phyloP scores from a whole-genome alignment of 2,888 invertebrate species.

The Xanthorhoe designata region DNA sequence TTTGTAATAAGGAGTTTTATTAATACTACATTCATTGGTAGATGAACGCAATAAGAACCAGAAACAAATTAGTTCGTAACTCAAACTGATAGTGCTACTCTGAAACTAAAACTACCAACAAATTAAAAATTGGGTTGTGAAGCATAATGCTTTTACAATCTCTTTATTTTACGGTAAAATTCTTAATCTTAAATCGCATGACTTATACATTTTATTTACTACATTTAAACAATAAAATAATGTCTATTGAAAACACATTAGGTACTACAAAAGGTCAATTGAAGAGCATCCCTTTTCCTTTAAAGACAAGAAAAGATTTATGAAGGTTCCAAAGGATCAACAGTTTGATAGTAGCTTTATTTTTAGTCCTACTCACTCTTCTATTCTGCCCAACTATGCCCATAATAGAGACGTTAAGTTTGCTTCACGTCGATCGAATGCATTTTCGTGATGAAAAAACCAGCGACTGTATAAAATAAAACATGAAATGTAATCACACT shows the following conservation, averaged over 20 bases:
- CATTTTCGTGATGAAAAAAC: slow-evolving; percentile 68
- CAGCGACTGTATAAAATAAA: slow-evolving; percentile 24
- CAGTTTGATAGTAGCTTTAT: slow-evolving; percentile 21
- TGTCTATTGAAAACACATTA: neutral
- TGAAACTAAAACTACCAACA: no score
- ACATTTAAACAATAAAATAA: no score
- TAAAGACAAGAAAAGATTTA: neutral
- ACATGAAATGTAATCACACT: slow-evolving; percentile 29
- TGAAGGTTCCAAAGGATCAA: neutral
- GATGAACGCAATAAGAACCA: no score
- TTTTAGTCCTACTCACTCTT: slow-evolving; percentile 69
- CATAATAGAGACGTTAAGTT: slow-evolving; percentile 65
- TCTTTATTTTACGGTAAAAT: no score
- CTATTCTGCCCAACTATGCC: slow-evolving; percentile 68
- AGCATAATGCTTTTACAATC: no score
- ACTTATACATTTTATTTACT: no score
- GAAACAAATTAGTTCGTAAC: no score
- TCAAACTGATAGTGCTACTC: no score
- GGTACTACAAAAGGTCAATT: neutral
- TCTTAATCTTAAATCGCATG: no score
- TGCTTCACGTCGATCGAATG: slow-evolving; percentile 72
- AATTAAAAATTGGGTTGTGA: no score
- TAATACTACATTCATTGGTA: no score
- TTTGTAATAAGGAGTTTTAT: no score
- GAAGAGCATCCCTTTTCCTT: neutral